Evolutionary conservation across 2,888 invertebrate genomes (phyloP).

Genomic region (Lepetodrilus schrolli): DNA sequence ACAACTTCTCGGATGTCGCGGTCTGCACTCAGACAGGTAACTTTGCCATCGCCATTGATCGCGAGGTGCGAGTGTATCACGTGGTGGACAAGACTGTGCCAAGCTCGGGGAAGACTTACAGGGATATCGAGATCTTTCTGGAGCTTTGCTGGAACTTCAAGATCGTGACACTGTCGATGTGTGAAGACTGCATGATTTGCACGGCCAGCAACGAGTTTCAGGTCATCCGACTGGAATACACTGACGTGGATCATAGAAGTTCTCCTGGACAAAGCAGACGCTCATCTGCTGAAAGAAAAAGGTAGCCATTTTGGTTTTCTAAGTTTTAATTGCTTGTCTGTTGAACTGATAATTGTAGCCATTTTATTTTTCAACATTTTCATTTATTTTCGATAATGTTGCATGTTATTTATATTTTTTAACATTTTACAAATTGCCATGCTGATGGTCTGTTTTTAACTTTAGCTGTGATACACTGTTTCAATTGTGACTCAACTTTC

Average conservation of each 20-base stretch:
- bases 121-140: constrained; percentile 76
- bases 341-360: no score
- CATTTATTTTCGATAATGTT: no score
- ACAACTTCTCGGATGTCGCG: constrained; percentile 77
- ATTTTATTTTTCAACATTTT: no score
- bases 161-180: constrained; percentile 79
- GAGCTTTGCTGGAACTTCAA: constrained; percentile 81
- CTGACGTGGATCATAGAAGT: neutral
- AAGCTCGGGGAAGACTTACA: constrained; percentile 53
- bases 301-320: no score
- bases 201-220: constrained; percentile 80
- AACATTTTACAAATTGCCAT: no score
- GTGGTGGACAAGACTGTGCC: constrained; percentile 61
- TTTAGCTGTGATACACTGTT: no score
- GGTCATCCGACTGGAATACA: constrained; percentile 78
- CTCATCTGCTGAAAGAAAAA: no score
- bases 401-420: no score
- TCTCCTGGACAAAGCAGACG: no score
- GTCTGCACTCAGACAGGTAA: constrained; percentile 72
- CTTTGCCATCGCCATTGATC: constrained; percentile 76
- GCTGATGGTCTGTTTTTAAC: no score
- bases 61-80: constrained; percentile 78
- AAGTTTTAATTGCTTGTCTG: no score
- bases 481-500: no score
- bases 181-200: constrained; percentile 83